Conservation (phyloP, 1,140 invertebrate genomes). For the Rhopalosiphum maidis region DNA sequence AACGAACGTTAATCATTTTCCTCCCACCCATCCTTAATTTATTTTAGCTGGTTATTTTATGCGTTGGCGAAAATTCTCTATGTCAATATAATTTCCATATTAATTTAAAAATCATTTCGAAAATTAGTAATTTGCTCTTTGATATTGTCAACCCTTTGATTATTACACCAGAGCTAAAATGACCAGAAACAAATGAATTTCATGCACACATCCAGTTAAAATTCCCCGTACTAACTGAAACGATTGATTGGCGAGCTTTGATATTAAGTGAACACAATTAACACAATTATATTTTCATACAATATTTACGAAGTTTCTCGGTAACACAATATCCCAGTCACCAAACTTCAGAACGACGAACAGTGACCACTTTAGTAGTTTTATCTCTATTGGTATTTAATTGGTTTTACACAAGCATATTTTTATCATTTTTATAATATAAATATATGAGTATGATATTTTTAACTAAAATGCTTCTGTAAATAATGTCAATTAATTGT, state of each 20-base stretch:
- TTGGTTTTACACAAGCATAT: background rate
- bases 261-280: background rate
- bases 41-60: background rate
- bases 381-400: background rate
- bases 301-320: background rate
- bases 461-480: background rate
- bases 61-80: background rate
- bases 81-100: background rate
- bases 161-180: background rate
- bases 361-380: background rate
- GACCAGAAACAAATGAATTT: background rate
- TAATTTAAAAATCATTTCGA: background rate
- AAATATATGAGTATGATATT: background rate
- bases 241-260: background rate
- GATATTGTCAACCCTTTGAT: background rate
- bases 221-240: background rate
- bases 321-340: background rate
- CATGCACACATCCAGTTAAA: background rate
- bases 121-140: background rate
- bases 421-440: background rate
- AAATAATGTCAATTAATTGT: background rate
- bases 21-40: background rate
- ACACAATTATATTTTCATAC: background rate
- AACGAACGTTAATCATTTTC: background rate
- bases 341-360: background rate